Evolutionary conservation across 1,140 invertebrate species (phyloP).

Genomic region (Drosophila baimaii): DNA sequence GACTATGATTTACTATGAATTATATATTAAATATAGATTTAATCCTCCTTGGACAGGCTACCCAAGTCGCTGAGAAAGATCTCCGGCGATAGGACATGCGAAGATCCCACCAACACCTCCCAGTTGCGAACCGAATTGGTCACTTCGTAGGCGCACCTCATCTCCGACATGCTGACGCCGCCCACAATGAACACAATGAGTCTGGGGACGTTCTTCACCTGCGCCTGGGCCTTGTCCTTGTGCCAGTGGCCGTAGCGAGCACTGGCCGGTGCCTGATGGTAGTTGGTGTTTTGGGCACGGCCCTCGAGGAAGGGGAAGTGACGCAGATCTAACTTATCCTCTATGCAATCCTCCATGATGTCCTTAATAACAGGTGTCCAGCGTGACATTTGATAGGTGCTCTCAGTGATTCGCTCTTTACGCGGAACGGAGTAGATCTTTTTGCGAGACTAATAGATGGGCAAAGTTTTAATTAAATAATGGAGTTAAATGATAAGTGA

Average conservation of each 20-base stretch:
- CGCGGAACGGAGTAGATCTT: conserved; percentile 94
- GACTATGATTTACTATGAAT: conserved; percentile 27
- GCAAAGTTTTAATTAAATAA: no score
- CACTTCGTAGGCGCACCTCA: conserved; percentile 99
- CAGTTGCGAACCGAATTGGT: conserved; percentile 98
- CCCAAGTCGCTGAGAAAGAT: conserved; percentile 95
- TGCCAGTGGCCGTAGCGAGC: conserved; percentile 99
- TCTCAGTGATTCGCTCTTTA: conserved; percentile 98
- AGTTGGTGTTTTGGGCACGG: conserved; percentile 92
- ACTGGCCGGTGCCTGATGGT: conserved; percentile 94
- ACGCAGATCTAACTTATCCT: conserved; percentile 97
- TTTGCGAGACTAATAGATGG: conserved; percentile 91
- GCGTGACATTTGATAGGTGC: conserved; percentile 99
- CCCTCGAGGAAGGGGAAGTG: conserved; percentile 98
- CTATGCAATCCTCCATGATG: conserved; percentile 99
- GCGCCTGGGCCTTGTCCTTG: conserved; percentile 96
- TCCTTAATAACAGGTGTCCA: conserved; percentile 99
- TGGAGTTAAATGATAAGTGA: no score
- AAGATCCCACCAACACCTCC: conserved; percentile 99
- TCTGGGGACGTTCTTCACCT: conserved; percentile 97
- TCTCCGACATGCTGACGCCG: conserved; percentile 98
- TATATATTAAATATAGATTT: conserved; percentile 26
- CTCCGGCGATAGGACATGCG: conserved; percentile 97
- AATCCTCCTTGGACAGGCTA: conserved; percentile 87
- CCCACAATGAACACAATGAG: conserved; percentile 98